phyloP scores from a whole-genome alignment of 92 coral and sea anemone genomes.

The Porites lobata region DNA sequence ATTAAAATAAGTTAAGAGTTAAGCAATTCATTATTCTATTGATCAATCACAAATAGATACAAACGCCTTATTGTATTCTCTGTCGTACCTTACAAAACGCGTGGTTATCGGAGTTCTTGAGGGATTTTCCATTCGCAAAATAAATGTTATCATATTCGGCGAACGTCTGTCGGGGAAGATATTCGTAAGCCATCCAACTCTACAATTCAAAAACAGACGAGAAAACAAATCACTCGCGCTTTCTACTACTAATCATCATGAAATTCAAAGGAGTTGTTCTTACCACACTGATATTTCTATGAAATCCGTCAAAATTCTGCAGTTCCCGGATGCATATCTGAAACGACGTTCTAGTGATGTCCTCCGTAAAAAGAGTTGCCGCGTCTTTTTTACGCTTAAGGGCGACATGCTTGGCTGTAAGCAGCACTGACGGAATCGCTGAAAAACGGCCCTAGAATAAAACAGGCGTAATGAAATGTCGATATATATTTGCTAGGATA shows the following conservation, averaged over 20 bases:
- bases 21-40: no score
- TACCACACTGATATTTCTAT: constrained; percentile 78
- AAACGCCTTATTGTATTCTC: neutral
- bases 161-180: constrained; percentile 76
- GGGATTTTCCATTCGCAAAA: constrained; percentile 69
- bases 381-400: constrained; percentile 67
- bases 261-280: neutral
- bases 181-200: constrained; percentile 87
- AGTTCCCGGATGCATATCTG: constrained; percentile 88
- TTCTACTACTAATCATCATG: neutral
- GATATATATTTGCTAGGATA: no score
- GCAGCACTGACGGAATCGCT: constrained; percentile 61
- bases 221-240: neutral
- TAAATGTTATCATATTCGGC: constrained; percentile 67
- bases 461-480: no score
- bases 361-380: constrained; percentile 86
- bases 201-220: constrained; percentile 6
- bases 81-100: constrained; percentile 77
- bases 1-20: no score
- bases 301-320: constrained; percentile 82
- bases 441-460: constrained; percentile 58
- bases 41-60: no score
- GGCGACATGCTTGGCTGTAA: constrained; percentile 77
- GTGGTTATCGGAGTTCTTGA: constrained; percentile 56
- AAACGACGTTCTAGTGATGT: constrained; percentile 69